Conservation (phyloP, 2,888 invertebrate genomes). For the Eudasyphora cyanicolor region DNA sequence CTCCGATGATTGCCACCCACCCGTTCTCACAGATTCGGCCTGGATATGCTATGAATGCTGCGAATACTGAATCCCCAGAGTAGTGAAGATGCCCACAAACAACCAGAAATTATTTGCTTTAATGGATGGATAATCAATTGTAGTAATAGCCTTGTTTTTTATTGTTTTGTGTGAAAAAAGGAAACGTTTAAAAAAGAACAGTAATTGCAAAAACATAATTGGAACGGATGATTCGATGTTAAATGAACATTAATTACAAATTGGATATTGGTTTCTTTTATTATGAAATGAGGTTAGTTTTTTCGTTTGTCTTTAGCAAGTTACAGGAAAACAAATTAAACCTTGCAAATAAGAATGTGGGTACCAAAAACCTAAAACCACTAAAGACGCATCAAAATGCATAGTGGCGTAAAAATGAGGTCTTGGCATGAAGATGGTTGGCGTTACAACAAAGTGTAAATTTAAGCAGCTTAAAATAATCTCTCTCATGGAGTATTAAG, state of each 20-base stretch:
- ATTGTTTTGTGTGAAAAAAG: background rate
- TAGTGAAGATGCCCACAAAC: background rate
- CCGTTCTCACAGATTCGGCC: background rate
- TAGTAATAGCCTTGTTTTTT: slow-evolving; percentile 14
- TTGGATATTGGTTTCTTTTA: background rate
- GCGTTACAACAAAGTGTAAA: too few species aligned
- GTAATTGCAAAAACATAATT: background rate
- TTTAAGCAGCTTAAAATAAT: too few species aligned
- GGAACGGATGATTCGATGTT: background rate
- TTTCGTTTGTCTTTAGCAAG: slow-evolving; percentile 9
- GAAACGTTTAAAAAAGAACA: background rate
- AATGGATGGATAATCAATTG: slow-evolving; percentile 40
- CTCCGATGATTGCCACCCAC: background rate
- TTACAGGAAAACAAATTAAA: background rate
- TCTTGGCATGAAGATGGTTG: too few species aligned
- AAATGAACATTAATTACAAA: slow-evolving; percentile 12
- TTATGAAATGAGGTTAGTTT: background rate
- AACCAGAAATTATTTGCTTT: slow-evolving; percentile 19
- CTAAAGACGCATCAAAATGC: too few species aligned
- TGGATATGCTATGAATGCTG: background rate
- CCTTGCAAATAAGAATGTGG: too few species aligned
- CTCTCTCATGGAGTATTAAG: too few species aligned
- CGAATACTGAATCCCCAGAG: background rate
- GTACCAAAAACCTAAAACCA: too few species aligned
- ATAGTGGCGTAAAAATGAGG: too few species aligned